phyloP scores from a whole-genome alignment of 2,797 vertebrate genomes.

The Rhinichthys osculus region DNA sequence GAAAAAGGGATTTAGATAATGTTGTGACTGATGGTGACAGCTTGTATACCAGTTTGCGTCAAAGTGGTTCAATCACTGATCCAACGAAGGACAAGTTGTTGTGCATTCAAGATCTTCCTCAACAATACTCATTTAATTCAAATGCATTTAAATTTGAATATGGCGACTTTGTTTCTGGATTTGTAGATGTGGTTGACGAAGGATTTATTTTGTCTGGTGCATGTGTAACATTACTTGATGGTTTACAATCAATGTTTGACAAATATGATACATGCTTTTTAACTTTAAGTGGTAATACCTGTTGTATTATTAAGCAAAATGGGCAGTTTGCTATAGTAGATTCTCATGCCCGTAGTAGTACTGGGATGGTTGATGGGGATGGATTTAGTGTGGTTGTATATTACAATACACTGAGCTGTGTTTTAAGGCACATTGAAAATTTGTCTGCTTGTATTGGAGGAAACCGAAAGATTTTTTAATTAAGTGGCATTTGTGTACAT shows the following conservation, averaged over 20 bases:
- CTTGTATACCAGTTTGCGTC: too few species aligned
- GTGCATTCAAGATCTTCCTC: background rate
- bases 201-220: background rate
- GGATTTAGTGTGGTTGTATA: background rate
- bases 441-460: background rate
- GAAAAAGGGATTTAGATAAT: too few species aligned
- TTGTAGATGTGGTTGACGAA: background rate
- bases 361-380: background rate
- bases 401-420: background rate
- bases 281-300: background rate
- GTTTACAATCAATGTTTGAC: background rate
- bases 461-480: background rate
- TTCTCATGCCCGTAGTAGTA: background rate
- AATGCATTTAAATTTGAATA: slow-evolving; percentile 3
- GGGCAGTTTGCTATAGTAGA: background rate
- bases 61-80: too few species aligned
- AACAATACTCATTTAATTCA: background rate
- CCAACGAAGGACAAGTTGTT: background rate
- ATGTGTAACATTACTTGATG: background rate
- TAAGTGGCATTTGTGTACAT: too few species aligned
- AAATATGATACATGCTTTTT: slow-evolving; percentile 8
- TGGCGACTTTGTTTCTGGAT: background rate
- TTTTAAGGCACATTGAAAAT: background rate
- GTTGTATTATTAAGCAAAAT: background rate
- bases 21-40: too few species aligned